phyloP scores from a whole-genome alignment of 2,797 vertebrate genomes.

The Eutrigla gurnardus region DNA sequence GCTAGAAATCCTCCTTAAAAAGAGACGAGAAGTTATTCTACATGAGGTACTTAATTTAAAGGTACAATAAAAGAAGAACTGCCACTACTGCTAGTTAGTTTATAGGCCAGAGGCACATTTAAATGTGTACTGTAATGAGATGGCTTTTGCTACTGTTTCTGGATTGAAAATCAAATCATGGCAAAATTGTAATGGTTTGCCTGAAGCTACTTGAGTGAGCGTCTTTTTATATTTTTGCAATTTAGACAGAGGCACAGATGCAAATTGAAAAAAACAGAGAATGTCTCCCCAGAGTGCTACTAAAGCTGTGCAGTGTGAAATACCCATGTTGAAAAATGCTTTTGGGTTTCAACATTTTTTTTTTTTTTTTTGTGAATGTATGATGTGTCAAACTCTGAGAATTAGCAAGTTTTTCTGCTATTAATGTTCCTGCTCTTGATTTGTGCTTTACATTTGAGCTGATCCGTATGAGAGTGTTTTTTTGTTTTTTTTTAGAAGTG shows the following conservation, averaged over 20 bases:
- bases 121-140: conserved; percentile 54
- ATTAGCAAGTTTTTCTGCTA: conserved; percentile 34
- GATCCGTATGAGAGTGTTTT: conserved; percentile 52
- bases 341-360: conserved; percentile 5
- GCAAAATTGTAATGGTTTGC: conserved; percentile 57
- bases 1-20: neutral
- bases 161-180: conserved; percentile 61
- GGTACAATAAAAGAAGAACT: conserved; percentile 19
- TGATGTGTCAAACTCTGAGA: conserved; percentile 35
- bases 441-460: conserved; percentile 49
- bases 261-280: conserved; percentile 34
- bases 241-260: conserved; percentile 40
- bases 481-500: conserved; percentile 52
- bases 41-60: conserved; percentile 23
- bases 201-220: conserved; percentile 42
- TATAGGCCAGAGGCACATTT: conserved; percentile 41
- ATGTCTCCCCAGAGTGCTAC: conserved; percentile 39
- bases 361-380: neutral
- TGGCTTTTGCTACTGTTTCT: conserved; percentile 48
- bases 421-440: conserved; percentile 61
- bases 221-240: conserved; percentile 22
- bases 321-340: conserved; percentile 21
- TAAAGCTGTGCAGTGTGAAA: conserved; percentile 22
- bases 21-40: conserved; percentile 4
- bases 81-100: conserved; percentile 27